Evolutionary conservation across 2,797 vertebrate species (phyloP), one percentile per base, ranked within the genome.

Genomic region (Poecilia gillii): DNA sequence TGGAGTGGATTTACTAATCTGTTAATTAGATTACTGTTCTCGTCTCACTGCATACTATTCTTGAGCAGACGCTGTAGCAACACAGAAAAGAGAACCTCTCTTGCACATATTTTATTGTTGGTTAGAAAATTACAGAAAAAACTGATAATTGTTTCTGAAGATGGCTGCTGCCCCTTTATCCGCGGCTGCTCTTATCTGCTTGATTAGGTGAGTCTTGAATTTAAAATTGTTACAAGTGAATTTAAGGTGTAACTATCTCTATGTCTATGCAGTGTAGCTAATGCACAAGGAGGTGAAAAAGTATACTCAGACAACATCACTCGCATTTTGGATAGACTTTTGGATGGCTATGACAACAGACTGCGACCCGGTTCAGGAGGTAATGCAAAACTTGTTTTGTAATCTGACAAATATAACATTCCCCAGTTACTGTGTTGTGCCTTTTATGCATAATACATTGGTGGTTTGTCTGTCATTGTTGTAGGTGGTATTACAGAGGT

Each of bases 271-370:
- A 99, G 97, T 93, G 6, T 95, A 53, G 89, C 84, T 75, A 81
- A 86, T 84, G 90, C 89, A 6, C 72, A 78, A 76, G 96, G 95
- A 82, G 92, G 89, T 84, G 92, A 92, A 53, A 96, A 94, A 80
- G 90, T 95, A 16, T 95, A 95, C 86, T 97, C 96, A 0, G 96
- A 97, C 86, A 97, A 98, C 84, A 96, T 98, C 87, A 98, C 97
- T 55, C 95, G 92, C 0, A 98, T 97, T 86, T 93, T 99, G 83
- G 97, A 98, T 91, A 93, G 96, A 81, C 94, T 99, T 78, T 92
- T 99, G 83, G 97, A 98, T 82, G 97, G 97, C 73, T 99, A 99
- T 75, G 98, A 99, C 94, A 99, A 98, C 87, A 94, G 97, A 68
- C 91, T 99, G 41, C 93, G 98, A 0, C 98, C 98, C 1, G 97